Base-by-base conservation (phyloP, 2,113 vertebrate genomes). In the Podarcis cretensis region DNA sequence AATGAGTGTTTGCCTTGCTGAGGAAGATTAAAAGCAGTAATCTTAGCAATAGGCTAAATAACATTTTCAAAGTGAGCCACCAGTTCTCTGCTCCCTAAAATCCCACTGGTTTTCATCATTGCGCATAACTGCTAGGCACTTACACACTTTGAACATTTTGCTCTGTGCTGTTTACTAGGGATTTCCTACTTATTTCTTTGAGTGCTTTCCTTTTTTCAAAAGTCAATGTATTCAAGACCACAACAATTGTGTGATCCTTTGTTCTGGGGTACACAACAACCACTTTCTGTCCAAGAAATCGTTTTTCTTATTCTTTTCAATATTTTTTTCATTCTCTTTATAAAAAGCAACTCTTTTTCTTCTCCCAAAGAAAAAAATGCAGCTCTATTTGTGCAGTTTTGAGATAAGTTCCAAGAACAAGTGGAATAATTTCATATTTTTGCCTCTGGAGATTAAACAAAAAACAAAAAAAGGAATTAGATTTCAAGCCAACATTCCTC, bases 391-490 rank as follows among this genome's bases (percentile, higher is more conserved):
- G n/a, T 89, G 89, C 57, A 43, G 7, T 87, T 82, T 84, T n/a
- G 21, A 90, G 25, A 83, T 23, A 83, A 86, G 93, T 92, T 89
- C 18, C 40, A 82, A 4, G 73, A 87, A 85, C 13, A 65, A 91
- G 5, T 0, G 0, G 82, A 6, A 81, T 89, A 86, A 92, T 91
- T 87, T 90, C 54, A 84, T 59, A 81, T 84, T 90, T 48, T 91
- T 87, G 81, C 84, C 1, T 23, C 88, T 91, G 65, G 88, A 90
- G 90, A 92, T 87, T 68, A 86, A 4, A 84, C 81, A 43, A 66
- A 89, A 89, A 30, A 82, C 30, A 37, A 82, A 14, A 92, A 91
- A 27, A 2, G 2, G 68, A 93, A 91, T 85, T 69, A 37, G 1
- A 21, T 83, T 92, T 89, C 18, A 90, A 92, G 74, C 25, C 85